Evolutionary conservation across 2,797 vertebrate genomes (phyloP).

Genomic region (Rallus crepitans): DNA sequence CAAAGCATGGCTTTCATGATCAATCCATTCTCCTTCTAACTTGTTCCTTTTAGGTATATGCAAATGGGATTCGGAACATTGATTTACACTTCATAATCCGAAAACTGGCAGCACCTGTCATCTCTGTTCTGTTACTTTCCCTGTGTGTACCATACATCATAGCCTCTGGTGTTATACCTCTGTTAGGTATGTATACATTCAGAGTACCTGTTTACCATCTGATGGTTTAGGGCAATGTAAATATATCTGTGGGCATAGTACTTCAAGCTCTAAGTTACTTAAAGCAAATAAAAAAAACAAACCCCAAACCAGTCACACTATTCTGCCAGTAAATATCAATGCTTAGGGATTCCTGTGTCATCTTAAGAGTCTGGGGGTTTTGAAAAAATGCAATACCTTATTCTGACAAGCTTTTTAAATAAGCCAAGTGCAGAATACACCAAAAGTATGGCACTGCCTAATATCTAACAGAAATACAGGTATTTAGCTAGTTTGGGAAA

Average conservation of each 20-base stretch:
- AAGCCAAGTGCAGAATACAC: neutral
- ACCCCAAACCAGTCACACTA: neutral
- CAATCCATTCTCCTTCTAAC: neutral
- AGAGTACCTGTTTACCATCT: neutral
- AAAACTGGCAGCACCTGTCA: slow-evolving; percentile 94
- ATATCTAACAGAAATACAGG: neutral
- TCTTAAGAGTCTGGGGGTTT: neutral
- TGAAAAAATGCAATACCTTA: neutral
- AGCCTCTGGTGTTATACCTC: slow-evolving; percentile 90
- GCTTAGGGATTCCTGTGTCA: neutral
- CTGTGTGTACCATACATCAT: slow-evolving; percentile 96
- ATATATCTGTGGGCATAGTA: neutral
- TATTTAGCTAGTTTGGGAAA: neutral
- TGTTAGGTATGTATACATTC: slow-evolving; percentile 82
- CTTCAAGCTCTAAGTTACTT: neutral
- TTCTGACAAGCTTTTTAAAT: neutral
- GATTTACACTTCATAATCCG: slow-evolving; percentile 97
- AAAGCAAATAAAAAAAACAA: too few relatives aligned
- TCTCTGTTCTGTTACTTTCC: slow-evolving; percentile 93
- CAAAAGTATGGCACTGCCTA: neutral
- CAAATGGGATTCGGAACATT: slow-evolving; percentile 98
- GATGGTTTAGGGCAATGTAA: neutral
- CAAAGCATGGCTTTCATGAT: neutral
- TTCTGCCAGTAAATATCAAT: neutral
- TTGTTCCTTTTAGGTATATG: slow-evolving; percentile 88